A percentile compares a stretch with the other conserved stretches of the same genome.
Conservation (phyloP, 2,888 invertebrate genomes). For the Trachelus tabidus region DNA sequence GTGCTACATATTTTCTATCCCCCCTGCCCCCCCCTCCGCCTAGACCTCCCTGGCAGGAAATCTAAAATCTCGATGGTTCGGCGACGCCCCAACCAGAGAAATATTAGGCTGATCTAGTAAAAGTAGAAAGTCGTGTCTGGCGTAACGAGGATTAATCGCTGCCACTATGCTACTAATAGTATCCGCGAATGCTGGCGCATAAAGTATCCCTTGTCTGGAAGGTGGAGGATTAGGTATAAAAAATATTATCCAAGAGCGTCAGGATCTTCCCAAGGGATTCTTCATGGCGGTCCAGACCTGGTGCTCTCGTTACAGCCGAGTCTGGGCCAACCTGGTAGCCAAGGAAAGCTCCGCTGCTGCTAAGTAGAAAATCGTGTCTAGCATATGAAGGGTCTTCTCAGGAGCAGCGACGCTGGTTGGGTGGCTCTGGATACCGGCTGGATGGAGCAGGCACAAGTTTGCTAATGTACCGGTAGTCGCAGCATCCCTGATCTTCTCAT, state of each 20-base stretch:
- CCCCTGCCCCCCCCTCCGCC: conserved; percentile 3
- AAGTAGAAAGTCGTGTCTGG: conserved; percentile 26
- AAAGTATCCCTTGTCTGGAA: background rate
- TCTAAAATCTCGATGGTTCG: conserved; percentile 10
- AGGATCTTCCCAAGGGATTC: background rate
- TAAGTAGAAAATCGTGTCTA: conserved; percentile 66
- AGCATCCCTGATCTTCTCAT: background rate
- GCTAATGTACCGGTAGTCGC: background rate
- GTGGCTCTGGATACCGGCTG: background rate
- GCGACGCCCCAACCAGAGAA: background rate
- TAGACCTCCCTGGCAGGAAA: conserved; percentile 21
- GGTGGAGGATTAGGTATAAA: background rate
- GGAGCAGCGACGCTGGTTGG: background rate
- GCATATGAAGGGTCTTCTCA: conserved; percentile 51
- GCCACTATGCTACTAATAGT: background rate
- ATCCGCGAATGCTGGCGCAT: background rate
- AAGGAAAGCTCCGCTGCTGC: conserved; percentile 34
- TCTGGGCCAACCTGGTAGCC: conserved; percentile 6
- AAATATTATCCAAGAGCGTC: background rate
- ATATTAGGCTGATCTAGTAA: background rate
- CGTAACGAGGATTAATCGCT: conserved; percentile 6
- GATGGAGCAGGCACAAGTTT: background rate
- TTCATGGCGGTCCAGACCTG: background rate
- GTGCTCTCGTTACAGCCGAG: background rate
- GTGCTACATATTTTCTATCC: conserved; percentile 25